A percentile compares a stretch with the other conserved stretches of the same genome.
Conservation (phyloP, 2,113 vertebrate species). For the Acrocephalus arundinaceus region DNA sequence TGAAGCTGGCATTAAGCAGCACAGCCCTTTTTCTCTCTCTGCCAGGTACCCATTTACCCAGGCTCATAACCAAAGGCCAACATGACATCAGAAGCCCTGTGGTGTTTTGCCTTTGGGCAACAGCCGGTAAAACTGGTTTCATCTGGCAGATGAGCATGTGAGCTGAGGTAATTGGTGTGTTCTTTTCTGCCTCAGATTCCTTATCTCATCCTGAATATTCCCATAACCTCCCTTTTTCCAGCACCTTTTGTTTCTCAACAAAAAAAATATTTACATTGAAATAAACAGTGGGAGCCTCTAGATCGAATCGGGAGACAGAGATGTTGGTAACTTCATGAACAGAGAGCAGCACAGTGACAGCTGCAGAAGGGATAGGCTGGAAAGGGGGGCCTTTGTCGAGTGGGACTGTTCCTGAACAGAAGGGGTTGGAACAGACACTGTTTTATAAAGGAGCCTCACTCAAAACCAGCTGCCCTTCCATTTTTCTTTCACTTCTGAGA, state of each 20-base stretch:
- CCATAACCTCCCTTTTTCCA: constrained; percentile 37
- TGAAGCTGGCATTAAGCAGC: constrained; percentile 56
- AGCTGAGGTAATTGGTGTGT: constrained; percentile 48
- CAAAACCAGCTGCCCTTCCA: background rate
- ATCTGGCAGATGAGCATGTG: constrained; percentile 57
- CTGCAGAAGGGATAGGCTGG: background rate
- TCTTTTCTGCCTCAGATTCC: constrained; percentile 59
- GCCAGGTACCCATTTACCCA: constrained; percentile 52
- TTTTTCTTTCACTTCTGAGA: constrained; percentile 6
- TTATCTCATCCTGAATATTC: constrained; percentile 48
- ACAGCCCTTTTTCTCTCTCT: constrained; percentile 38
- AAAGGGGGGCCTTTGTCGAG: background rate
- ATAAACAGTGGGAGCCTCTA: constrained; percentile 38
- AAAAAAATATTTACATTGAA: constrained; percentile 63
- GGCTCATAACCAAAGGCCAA: constrained; percentile 66
- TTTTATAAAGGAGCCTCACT: background rate
- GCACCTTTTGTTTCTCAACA: constrained; percentile 41
- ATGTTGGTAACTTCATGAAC: background rate
- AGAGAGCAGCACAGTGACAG: background rate
- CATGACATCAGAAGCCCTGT: constrained; percentile 64
- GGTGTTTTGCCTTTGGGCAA: constrained; percentile 67
- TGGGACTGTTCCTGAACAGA: background rate
- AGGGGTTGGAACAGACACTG: background rate
- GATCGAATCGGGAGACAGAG: background rate
- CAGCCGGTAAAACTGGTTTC: constrained; percentile 72